Base-by-base conservation (phyloP, 1,140 invertebrate species). In the Sesamia nonagrioides region DNA sequence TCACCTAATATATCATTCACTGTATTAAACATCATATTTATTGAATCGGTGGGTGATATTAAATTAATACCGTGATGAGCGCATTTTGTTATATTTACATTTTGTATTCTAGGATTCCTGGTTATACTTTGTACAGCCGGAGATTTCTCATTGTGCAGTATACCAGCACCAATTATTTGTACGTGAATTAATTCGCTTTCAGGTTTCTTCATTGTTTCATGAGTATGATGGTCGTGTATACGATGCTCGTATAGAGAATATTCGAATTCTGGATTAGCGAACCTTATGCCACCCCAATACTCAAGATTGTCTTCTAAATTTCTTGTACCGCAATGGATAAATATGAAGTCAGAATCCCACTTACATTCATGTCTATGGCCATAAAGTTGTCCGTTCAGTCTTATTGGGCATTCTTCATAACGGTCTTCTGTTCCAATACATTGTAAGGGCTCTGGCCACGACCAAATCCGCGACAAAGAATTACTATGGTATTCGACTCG, bases 281-380 rank as follows among this genome's bases (percentile, higher is more conserved):
- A 99, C 58, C 99, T 94, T 77, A 99, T 97, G 35, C 99, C 99
- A 56, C 99, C 99, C 99, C 99, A 99, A 91, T 99, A 99, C 60
- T 98, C 96, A 54, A 97, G 93, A 11, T 95, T 95, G 5, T 95
- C 90, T 13, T 97, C 96, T 6, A 98, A 85, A 92, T 97, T 98
- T 80, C 97, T 96, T 61, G 97, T 95, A 1, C 98, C 98, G 90
- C 99, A 99, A 83, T 98, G 96, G 42, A 99, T 97, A 87, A 99
- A 99, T 0, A 99, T 98, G 91, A 98, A 99, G 45, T 97, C 96
- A 56, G 97, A 97, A 88, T 98, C 97, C 97, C 98, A 98, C 69
- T 97, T 96, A 89, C 98, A 99, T 82, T 97, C 96, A 90, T 98
- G 97, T 80, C 96, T 95, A 85, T 98, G 97, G 0, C 98, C 98